Base-by-base conservation (phyloP, 2,113 vertebrate genomes). In the Nyctereutes procyonoides region DNA sequence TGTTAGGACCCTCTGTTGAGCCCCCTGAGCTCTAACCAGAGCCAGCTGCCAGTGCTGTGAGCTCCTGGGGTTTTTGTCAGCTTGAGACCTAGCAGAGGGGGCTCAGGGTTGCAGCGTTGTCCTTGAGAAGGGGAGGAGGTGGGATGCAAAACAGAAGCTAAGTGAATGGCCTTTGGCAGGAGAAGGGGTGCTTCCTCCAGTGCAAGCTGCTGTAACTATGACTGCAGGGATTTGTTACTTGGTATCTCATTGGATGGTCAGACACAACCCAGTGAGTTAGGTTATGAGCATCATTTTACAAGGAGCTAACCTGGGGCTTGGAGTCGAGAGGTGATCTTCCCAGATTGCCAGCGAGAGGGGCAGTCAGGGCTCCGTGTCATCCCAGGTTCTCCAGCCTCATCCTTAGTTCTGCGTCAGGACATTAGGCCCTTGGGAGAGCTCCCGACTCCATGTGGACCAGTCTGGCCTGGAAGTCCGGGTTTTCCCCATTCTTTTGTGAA, bases 361-460 rank as follows among this genome's bases (percentile, higher is more conserved):
- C 2, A 28, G 16, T 14, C 17, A 20, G 60, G 69, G 13, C 10
- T 30, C 48, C 2, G 13, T 13, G 3, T 26, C 1, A 12, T 43
- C 38, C 6, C 12, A 38, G 12, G 6, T 8, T 48, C 74, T 77
- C 15, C 0, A 2, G 15, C 74, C 8, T 17, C 8, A 10, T 43
- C 43, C 28, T 16, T 4, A 20, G 48, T 17, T 76, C 43, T 11
- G 22, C 0, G 28, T 73, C n/a, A 11, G 43, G 56, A 8, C n/a
- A 6, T 0, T 69, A 12, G 43, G 2, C 26, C 3, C 0, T 0
- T 0, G 7, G 5, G 5, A 16, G 2, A 69, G 17, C 43, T 26
- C 30, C 13, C 0, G 58, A 51, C 8, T 0, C 67, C 2, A 1
- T 28, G 3, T 0, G 0, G 35, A 35, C 30, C 14, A 5, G 80